These are phyloP conservation scores for Phaethon lepturus DNA, from an alignment of 2,113 vertebrate genomes.

Conservation along the genomic window DNA sequence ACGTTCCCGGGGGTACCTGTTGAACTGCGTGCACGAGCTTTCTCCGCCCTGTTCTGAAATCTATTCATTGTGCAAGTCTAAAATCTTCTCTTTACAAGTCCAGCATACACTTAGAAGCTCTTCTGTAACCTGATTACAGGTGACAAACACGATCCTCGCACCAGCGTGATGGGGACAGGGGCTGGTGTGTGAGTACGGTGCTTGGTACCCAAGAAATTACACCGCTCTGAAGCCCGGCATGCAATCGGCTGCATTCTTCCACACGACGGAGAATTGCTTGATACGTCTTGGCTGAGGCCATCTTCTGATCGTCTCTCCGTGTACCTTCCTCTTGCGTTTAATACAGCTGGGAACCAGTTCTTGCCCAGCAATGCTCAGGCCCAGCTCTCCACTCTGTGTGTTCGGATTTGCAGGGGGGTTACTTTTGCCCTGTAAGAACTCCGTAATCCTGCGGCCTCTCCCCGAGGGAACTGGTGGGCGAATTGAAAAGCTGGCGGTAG, in stretches of 20 bases:
- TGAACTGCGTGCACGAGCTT: not conserved
- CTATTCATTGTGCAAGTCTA: not conserved
- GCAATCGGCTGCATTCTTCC: rapidly evolving
- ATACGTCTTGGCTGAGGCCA: not conserved
- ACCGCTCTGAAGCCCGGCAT: not conserved
- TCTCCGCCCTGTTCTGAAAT: not conserved
- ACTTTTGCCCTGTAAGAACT: not conserved
- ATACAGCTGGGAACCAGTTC: not conserved
- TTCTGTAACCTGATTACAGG: not conserved
- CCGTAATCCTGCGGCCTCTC: not conserved
- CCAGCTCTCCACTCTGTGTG: not conserved
- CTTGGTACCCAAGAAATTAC: not conserved
- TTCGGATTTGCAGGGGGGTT: not conserved
- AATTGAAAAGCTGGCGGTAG: not conserved
- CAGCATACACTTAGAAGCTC: not conserved
- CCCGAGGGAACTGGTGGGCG: not conserved
- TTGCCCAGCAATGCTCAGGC: not conserved
- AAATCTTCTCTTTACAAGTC: not conserved
- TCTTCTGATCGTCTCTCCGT: not conserved
- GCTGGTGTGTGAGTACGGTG: rapidly evolving
- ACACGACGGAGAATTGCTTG: not conserved
- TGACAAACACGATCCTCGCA: not conserved
- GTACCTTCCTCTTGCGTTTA: not conserved
- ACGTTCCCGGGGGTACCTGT: not conserved
- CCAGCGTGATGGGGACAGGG: rapidly evolving